Conservation (phyloP, 2,113 vertebrate genomes). For the Suncus etruscus region DNA sequence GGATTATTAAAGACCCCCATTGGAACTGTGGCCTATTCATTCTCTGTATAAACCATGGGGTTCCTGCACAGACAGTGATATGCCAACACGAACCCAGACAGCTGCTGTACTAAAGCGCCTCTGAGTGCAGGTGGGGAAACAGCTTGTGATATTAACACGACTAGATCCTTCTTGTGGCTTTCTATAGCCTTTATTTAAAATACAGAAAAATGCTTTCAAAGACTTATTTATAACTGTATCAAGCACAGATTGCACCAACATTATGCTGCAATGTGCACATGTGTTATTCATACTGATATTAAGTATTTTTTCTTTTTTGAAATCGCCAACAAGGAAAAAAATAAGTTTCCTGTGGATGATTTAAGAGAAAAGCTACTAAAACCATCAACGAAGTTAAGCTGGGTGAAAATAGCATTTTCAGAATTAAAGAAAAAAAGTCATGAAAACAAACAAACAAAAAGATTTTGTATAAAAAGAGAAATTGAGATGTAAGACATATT, state of each 20-base stretch:
- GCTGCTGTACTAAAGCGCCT: slow-evolving; percentile 77
- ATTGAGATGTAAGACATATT: slow-evolving; percentile 27
- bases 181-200: slow-evolving; percentile 82
- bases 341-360: slow-evolving; percentile 55
- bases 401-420: slow-evolving; percentile 53
- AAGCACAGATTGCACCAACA: slow-evolving; percentile 79
- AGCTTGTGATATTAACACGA: slow-evolving; percentile 82
- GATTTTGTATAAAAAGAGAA: slow-evolving; percentile 58
- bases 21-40: slow-evolving; percentile 71
- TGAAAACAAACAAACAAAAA: slow-evolving; percentile 68
- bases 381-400: slow-evolving; percentile 50
- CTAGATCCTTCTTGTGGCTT: slow-evolving; percentile 80
- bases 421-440: slow-evolving; percentile 49
- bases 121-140: slow-evolving; percentile 76
- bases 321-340: slow-evolving; percentile 61
- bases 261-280: slow-evolving; percentile 75
- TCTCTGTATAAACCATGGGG: slow-evolving; percentile 76
- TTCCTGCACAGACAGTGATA: slow-evolving; percentile 61
- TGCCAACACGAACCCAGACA: slow-evolving; percentile 74
- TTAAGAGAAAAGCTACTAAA: slow-evolving; percentile 75
- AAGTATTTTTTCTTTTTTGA: slow-evolving; percentile 76
- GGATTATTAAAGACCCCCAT: slow-evolving; percentile 78
- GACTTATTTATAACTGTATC: slow-evolving; percentile 83
- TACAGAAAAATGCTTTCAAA: slow-evolving; percentile 82
- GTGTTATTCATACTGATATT: slow-evolving; percentile 80